Evolutionary conservation across 2,113 vertebrate genomes (phyloP).

Genomic region (Odontesthes bonariensis): DNA sequence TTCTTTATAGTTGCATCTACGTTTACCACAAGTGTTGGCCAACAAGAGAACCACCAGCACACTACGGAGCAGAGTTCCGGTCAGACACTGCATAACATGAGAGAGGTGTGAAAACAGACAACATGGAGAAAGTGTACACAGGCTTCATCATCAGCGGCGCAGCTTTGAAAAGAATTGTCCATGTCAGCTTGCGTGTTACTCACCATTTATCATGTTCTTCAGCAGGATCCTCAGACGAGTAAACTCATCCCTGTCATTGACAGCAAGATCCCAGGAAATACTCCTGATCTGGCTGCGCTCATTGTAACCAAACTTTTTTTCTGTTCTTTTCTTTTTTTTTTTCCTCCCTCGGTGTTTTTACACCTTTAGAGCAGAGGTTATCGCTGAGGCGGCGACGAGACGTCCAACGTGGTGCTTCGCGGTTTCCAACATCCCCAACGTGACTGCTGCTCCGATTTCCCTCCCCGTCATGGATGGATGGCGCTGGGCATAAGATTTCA

Average conservation of each 20-base stretch:
- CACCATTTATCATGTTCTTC: conserved; percentile 83
- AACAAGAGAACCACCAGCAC: conserved; percentile 75
- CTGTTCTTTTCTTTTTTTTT: too few species aligned
- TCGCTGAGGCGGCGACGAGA: conserved; percentile 19
- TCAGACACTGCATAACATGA: conserved; percentile 71
- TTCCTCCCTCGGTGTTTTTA: neutral
- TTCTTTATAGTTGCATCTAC: conserved; percentile 75
- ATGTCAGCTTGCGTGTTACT: conserved; percentile 14
- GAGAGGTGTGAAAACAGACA: neutral
- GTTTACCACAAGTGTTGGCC: conserved; percentile 61
- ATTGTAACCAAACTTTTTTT: conserved; percentile 32
- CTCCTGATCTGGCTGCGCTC: conserved; percentile 16
- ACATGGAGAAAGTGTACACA: neutral
- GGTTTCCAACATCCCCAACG: conserved; percentile 61
- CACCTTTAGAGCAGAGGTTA: conserved; percentile 26
- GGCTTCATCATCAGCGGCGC: neutral
- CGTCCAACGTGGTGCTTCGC: conserved; percentile 42
- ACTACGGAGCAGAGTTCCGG: conserved; percentile 71
- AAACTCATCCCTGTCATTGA: conserved; percentile 56
- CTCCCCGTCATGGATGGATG: conserved; percentile 72
- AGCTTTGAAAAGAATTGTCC: neutral
- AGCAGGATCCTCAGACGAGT: conserved; percentile 62
- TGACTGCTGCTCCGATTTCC: conserved; percentile 62
- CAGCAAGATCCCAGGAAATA: conserved; percentile 21
- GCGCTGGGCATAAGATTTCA: conserved; percentile 72